phyloP scores from a whole-genome alignment of 2,113 vertebrate genomes.

The Cryptomyrus ogoouensis region DNA sequence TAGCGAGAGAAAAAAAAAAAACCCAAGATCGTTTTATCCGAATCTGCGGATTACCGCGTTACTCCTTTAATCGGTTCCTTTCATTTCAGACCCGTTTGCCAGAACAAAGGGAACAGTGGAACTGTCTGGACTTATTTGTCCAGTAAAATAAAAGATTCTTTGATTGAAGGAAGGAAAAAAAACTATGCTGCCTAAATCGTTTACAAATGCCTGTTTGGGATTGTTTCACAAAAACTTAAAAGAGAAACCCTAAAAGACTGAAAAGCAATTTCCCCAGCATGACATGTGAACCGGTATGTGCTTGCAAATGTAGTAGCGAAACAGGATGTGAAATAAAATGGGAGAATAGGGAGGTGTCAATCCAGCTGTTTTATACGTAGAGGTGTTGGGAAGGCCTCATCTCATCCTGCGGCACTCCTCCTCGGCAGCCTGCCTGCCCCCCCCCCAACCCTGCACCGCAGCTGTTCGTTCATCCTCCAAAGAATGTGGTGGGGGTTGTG shows the following conservation, averaged over 20 bases:
- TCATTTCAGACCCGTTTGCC: not conserved
- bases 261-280: conserved; percentile 65
- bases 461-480: not conserved
- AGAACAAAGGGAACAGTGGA: not conserved
- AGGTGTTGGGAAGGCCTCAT: conserved; percentile 41
- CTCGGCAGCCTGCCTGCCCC: not conserved
- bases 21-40: conserved; percentile 21
- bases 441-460: not conserved
- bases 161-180: not conserved
- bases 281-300: conserved; percentile 59
- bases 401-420: not conserved
- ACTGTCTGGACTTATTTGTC: not conserved
- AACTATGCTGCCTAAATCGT: not conserved
- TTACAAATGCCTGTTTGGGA: not conserved
- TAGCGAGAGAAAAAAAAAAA: conserved; percentile 16
- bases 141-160: not conserved
- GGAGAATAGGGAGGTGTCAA: conserved; percentile 61
- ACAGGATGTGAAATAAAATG: conserved; percentile 49
- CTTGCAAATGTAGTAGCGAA: conserved; percentile 51
- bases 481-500: not conserved
- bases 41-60: conserved; percentile 33
- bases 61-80: conserved; percentile 6
- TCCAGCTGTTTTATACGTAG: conserved; percentile 69
- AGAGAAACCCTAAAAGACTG: conserved; percentile 6
- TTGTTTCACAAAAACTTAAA: not conserved